phyloP scores from a whole-genome alignment of 1,140 invertebrate species.

The Triops cancriformis region DNA sequence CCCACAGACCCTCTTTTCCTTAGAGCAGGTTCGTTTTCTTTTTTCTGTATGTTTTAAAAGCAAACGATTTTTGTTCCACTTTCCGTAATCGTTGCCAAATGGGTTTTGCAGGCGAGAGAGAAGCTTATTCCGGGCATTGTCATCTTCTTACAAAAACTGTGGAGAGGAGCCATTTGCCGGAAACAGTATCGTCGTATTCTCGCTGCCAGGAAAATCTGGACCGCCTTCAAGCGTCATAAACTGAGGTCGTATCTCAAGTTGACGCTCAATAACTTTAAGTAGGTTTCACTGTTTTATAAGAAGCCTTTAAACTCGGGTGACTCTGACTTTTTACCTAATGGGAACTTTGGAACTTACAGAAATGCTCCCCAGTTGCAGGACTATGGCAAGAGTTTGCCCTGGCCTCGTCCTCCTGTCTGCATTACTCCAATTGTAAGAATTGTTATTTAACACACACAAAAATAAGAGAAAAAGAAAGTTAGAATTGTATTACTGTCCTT shows the following conservation, averaged over 20 bases:
- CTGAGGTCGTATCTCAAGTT: conserved; percentile 64
- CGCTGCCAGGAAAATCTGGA: conserved; percentile 71
- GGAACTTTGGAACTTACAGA: conserved; percentile 33
- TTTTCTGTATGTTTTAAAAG: not conserved
- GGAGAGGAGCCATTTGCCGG: conserved; percentile 72
- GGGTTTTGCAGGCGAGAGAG: conserved; percentile 49
- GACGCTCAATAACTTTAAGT: conserved; percentile 55
- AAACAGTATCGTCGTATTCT: conserved; percentile 71
- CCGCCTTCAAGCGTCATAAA: conserved; percentile 77
- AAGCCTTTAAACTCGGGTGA: not conserved
- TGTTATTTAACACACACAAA: not conserved
- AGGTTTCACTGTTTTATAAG: conserved; percentile 27
- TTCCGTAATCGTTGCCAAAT: not conserved
- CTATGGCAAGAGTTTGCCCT: conserved; percentile 67
- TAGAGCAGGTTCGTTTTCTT: conserved; percentile 57
- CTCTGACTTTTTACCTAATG: conserved; percentile 21
- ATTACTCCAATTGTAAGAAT: conserved; percentile 39
- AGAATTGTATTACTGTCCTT: not conserved
- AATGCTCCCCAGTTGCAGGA: conserved; percentile 47
- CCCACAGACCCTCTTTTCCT: conserved; percentile 75
- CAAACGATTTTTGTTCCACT: not conserved
- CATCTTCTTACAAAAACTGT: conserved; percentile 86
- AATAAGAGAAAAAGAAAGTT: not conserved
- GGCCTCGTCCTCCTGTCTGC: conserved; percentile 60
- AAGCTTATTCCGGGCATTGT: conserved; percentile 81